Base-by-base conservation (phyloP, 1,140 invertebrate genomes). In the Apis laboriosa region DNA sequence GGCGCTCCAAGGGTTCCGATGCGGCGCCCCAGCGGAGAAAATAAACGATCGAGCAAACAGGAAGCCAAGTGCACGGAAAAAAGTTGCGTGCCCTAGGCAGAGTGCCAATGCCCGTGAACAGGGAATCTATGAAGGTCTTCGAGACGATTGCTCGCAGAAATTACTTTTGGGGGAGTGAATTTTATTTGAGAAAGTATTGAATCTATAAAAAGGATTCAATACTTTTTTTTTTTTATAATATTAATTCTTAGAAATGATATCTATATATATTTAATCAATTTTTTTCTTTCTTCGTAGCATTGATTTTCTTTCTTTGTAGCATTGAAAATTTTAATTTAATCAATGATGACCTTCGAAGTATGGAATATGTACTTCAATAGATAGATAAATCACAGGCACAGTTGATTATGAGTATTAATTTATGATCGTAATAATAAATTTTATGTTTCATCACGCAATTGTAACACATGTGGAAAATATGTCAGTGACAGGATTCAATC, bases 31-130 rank as follows among this genome's bases (percentile, higher is more conserved):
- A 83, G 60, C 70, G 21, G 68, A 71, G 74, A 24, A 77, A 66
- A 86, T 86, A 83, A 85, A 82, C 75, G 80, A 82, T 58, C 21
- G 72, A 43, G 49, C 55, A 81, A 86, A 85, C 77, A 86, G 77
- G 77, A 85, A 86, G 84, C 24, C 55, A 55, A 28, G 67, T 43
- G 66, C 43, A 61, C 13, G 53, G 80, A 28, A 83, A 83, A 83
- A 83, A 68, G 60, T 66, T 55, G 34, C 61, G 34, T 66, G 61
- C 83, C 70, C 61, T 80, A 56, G 81, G 84, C 84, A 17, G 43
- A 67, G 28, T 64, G 61, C 82, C 82, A 84, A 78, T 67, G 77
- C 19, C 58, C 24, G 68, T 71, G 67, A 63, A 53, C 68, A 13
- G 43, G 51, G 17, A 67, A 24, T 80, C 79, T 73, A 75, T 43